Conservation (phyloP, 64 coral and sea anemone species). For the Montipora cactus region DNA sequence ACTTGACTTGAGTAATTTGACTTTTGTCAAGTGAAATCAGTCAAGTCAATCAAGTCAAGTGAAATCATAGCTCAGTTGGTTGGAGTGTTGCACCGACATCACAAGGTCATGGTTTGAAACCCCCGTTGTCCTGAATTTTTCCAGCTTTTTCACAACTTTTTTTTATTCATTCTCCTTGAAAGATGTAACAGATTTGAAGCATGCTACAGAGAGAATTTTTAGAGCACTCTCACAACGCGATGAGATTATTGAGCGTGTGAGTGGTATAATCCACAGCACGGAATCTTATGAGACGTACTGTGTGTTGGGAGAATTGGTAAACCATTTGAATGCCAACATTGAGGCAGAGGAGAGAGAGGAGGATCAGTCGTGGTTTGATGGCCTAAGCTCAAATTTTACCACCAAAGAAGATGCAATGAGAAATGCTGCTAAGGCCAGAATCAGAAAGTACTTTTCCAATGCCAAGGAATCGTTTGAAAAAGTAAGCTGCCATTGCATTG, state of each 20-base stretch:
- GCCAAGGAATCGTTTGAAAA: conserved; percentile 90
- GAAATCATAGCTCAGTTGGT: no score
- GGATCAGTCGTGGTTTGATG: conserved; percentile 94
- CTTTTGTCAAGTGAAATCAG: no score
- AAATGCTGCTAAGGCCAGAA: conserved; percentile 72
- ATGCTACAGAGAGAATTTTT: conserved; percentile 86
- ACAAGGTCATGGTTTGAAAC: no score
- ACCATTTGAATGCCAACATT: conserved; percentile 85
- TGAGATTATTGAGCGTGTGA: conserved; percentile 76
- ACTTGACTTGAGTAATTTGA: no score
- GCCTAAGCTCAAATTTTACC: conserved; percentile 62
- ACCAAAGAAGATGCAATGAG: conserved; percentile 84
- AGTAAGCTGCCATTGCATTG: conserved; percentile 11
- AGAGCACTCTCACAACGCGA: conserved; percentile 75
- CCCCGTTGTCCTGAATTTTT: no score
- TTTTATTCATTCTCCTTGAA: neutral
- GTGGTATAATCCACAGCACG: conserved; percentile 63
- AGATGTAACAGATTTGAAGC: conserved; percentile 87
- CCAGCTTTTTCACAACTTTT: neutral
- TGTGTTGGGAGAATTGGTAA: conserved; percentile 83
- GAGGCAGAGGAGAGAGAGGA: conserved; percentile 82
- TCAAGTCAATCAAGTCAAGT: no score
- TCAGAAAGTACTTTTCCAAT: conserved; percentile 84
- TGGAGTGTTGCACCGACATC: no score
- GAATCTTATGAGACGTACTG: conserved; percentile 79